Evolutionary conservation across 2,113 vertebrate species (phyloP).

Genomic region (Sylvietta virens): DNA sequence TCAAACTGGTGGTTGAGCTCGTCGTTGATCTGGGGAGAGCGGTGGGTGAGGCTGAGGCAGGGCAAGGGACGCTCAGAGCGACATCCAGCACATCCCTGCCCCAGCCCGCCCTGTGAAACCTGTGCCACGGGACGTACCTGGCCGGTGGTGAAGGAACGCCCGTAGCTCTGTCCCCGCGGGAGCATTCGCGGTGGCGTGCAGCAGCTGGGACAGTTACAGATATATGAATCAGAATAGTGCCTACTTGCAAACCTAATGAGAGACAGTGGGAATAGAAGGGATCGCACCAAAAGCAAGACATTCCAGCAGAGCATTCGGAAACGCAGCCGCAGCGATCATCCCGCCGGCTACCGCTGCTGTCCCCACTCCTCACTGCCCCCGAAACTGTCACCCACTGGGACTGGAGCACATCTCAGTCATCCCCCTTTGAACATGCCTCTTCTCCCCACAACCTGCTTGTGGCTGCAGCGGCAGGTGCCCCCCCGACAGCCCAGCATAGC

Average conservation of each 20-base stretch:
- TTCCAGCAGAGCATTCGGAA: constrained; percentile 28
- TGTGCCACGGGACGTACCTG: constrained; percentile 71
- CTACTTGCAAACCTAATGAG: constrained; percentile 72
- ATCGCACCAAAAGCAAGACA: not conserved
- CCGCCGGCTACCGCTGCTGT: accelerated
- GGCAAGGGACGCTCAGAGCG: not conserved
- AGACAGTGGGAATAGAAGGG: constrained; percentile 51
- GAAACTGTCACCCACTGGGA: not conserved
- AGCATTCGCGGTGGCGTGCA: constrained; percentile 86
- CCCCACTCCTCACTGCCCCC: not conserved
- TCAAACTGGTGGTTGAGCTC: constrained; percentile 92
- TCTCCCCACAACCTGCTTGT: accelerated
- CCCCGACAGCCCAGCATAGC: not conserved
- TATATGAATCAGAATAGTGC: constrained; percentile 84
- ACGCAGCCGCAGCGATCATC: not conserved
- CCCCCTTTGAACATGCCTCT: not conserved
- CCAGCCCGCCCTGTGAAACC: not conserved
- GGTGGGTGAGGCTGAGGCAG: not conserved
- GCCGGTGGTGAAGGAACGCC: constrained; percentile 92
- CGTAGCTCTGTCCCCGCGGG: constrained; percentile 87
- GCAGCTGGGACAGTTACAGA: constrained; percentile 85
- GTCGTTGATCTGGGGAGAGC: constrained; percentile 81
- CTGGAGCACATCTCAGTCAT: not conserved
- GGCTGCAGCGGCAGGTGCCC: not conserved
- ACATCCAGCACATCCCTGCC: not conserved